These are phyloP conservation scores for Xerus inauris DNA, from an alignment of 2,113 vertebrate species.

Conservation along the genomic window DNA sequence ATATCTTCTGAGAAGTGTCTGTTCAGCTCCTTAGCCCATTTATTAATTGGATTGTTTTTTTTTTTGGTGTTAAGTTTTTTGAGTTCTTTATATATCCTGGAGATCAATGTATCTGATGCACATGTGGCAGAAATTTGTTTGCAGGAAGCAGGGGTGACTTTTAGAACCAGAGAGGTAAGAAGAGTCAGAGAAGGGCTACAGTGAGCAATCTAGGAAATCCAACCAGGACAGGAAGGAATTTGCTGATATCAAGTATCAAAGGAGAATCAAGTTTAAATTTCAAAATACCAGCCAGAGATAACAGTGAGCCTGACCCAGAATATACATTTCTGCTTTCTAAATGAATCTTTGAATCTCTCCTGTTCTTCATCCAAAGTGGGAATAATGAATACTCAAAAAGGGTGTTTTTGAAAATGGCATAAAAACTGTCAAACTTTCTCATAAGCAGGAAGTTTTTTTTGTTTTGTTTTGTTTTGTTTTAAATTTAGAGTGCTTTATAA, in stretches of 20 bases:
- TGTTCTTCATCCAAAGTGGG: not conserved
- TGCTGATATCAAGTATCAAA: not conserved
- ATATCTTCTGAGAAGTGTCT: no score
- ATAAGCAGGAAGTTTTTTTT: not conserved
- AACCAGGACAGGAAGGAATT: not conserved
- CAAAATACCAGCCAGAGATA: not conserved
- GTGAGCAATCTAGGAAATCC: not conserved
- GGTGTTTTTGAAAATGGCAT: not conserved
- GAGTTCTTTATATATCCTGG: no score
- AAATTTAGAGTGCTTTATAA: not conserved
- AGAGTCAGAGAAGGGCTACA: not conserved
- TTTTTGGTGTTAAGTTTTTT: no score
- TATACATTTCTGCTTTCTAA: not conserved
- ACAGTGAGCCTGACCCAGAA: not conserved
- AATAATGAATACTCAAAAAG: not conserved
- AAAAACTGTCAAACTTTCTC: not conserved
- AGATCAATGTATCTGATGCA: no score
- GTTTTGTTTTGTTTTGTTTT: no score
- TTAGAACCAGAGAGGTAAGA: not conserved
- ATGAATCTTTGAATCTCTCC: not conserved
- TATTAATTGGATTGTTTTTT: no score
- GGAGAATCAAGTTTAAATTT: not conserved
- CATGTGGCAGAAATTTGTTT: no score
- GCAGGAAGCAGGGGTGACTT: not conserved
- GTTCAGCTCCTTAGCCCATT: no score